These are phyloP conservation scores for Melospiza georgiana DNA, from an alignment of 2,113 vertebrate species.

Conservation along the genomic window DNA sequence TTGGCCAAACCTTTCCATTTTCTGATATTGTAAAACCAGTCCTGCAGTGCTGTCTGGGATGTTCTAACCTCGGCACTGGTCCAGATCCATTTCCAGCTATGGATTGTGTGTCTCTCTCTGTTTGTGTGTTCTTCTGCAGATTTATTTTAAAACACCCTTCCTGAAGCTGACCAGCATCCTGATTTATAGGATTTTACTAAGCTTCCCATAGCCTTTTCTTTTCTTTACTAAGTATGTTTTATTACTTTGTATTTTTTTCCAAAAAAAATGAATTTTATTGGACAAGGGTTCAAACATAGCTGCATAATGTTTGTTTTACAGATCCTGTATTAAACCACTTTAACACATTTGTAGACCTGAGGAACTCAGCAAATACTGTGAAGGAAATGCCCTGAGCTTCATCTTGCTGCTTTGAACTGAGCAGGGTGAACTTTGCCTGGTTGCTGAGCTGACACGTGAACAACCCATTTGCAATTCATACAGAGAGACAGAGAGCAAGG, in stretches of 20 bases:
- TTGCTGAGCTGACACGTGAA: slow-evolving; percentile 47
- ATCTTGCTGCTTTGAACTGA: not conserved
- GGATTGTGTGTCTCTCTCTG: not conserved
- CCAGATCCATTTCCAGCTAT: slow-evolving; percentile 24
- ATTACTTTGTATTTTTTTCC: slow-evolving; percentile 26
- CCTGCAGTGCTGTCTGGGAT: not conserved
- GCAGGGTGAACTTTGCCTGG: slow-evolving; percentile 11
- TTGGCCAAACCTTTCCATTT: slow-evolving; percentile 20
- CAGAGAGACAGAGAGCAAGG: not conserved
- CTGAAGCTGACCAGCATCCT: not conserved
- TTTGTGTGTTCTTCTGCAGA: not conserved
- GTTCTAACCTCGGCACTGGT: not conserved
- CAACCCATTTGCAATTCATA: slow-evolving; percentile 28
- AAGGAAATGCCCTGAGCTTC: slow-evolving; percentile 31
- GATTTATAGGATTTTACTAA: slow-evolving; percentile 50
- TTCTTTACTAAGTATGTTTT: slow-evolving; percentile 39
- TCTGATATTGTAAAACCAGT: not conserved
- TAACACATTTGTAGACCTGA: slow-evolving; percentile 38
- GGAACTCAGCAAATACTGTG: slow-evolving; percentile 22
- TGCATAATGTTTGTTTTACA: not conserved
- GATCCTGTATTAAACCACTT: slow-evolving; percentile 58
- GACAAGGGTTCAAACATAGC: not conserved
- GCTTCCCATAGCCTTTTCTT: slow-evolving; percentile 29
- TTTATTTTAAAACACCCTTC: slow-evolving; percentile 37
- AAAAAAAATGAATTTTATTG: slow-evolving; percentile 28